A percentile compares a stretch with the other conserved stretches of the same genome.
phyloP scores from a whole-genome alignment of 2,113 vertebrate genomes.

The Lepidothrix coronata region DNA sequence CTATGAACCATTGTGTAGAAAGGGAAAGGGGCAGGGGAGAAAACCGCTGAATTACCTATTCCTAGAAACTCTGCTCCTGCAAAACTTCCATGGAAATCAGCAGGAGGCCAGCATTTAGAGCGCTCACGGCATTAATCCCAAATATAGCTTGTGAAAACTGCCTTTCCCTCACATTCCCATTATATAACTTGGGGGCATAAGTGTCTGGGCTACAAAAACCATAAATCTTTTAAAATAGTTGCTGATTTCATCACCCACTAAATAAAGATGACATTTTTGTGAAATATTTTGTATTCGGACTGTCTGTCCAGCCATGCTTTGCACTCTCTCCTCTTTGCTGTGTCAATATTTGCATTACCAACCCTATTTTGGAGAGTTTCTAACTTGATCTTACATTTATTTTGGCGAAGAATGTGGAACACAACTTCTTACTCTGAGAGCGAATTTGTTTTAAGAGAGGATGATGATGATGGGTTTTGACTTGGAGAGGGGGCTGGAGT shows the following conservation, averaged over 20 bases:
- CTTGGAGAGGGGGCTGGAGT: not conserved
- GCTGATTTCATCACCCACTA: conserved; percentile 19
- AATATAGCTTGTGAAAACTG: not conserved
- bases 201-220: conserved; percentile 8
- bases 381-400: conserved; percentile 62
- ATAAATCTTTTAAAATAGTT: conserved; percentile 43
- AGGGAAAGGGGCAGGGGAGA: not conserved
- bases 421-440: not conserved
- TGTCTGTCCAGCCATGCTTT: conserved; percentile 46
- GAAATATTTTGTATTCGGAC: conserved; percentile 42
- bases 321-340: conserved; percentile 44
- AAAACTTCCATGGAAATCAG: not conserved
- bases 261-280: conserved; percentile 52
- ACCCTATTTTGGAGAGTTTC: conserved; percentile 60
- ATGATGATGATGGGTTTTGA: conserved; percentile 34
- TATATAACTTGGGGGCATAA: conserved; percentile 15
- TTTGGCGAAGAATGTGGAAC: conserved; percentile 54
- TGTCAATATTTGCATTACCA: conserved; percentile 70
- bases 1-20: not conserved
- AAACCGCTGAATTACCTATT: not conserved
- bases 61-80: not conserved
- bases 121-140: not conserved
- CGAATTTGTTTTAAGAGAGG: conserved; percentile 35
- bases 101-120: not conserved
- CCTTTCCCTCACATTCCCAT: not conserved